Conservation (phyloP, 2,797 vertebrate genomes). For the Clangula hyemalis region DNA sequence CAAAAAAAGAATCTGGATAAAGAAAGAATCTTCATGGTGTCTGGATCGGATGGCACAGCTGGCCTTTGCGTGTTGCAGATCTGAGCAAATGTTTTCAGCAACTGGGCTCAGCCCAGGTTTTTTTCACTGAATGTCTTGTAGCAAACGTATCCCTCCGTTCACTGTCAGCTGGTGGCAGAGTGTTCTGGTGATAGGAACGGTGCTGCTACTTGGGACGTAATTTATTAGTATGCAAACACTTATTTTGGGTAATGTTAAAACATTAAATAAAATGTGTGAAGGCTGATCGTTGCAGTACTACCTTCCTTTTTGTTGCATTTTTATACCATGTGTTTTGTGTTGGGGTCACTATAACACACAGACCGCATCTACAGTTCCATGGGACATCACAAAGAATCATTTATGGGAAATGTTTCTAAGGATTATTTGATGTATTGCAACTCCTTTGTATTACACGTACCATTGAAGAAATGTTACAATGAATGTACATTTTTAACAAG, state of each 20-base stretch:
- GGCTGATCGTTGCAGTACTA: neutral
- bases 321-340: neutral
- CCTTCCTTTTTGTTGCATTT: constrained; percentile 26
- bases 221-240: constrained; percentile 11
- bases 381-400: constrained; percentile 6
- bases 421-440: constrained; percentile 63
- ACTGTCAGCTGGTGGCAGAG: neutral
- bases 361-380: constrained; percentile 3
- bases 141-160: neutral
- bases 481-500: constrained; percentile 79
- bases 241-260: neutral
- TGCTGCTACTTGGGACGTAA: neutral
- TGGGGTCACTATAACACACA: neutral
- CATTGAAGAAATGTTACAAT: constrained; percentile 47
- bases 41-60: neutral
- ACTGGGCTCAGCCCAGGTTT: neutral
- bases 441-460: constrained; percentile 45
- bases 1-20: neutral
- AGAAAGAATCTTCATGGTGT: neutral
- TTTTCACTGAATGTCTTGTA: neutral
- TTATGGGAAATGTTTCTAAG: constrained; percentile 61
- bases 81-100: neutral
- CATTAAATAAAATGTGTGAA: neutral
- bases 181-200: neutral
- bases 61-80: neutral